Percentiles rank a stretch among this genome's conserved stretches.
phyloP scores from a whole-genome alignment of 2,113 vertebrate genomes.

The Turnix velox region DNA sequence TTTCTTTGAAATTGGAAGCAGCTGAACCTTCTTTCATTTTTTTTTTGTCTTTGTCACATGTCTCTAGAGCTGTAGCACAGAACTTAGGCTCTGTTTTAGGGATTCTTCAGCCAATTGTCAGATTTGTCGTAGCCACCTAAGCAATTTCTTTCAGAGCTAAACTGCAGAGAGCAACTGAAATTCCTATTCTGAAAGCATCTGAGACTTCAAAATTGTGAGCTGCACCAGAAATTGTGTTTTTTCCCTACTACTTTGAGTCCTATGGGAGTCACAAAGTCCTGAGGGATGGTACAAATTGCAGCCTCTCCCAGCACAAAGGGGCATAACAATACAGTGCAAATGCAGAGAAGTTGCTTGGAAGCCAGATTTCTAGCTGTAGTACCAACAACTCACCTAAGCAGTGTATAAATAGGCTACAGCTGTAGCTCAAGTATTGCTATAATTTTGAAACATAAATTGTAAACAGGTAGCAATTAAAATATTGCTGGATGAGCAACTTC shows the following conservation, averaged over 20 bases:
- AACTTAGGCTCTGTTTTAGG: not conserved
- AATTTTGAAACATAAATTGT: not conserved
- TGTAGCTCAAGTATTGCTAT: not conserved
- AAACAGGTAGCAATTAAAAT: not conserved
- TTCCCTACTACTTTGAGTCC: not conserved
- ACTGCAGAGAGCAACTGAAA: not conserved
- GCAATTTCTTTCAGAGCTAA: not conserved
- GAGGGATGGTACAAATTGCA: not conserved
- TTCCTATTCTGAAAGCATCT: not conserved
- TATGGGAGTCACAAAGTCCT: not conserved
- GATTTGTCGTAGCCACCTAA: not conserved
- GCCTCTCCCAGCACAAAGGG: not conserved
- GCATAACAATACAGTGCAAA: not conserved
- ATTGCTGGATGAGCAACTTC: not conserved
- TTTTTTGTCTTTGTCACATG: not conserved
- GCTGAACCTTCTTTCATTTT: not conserved
- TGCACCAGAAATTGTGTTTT: not conserved
- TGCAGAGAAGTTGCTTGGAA: not conserved
- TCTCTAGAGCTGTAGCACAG: not conserved
- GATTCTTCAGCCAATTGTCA: not conserved
- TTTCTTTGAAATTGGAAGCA: not conserved
- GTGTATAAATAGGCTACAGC: not conserved
- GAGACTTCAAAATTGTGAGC: not conserved
- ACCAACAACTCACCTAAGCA: not conserved
- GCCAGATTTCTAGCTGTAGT: not conserved